A percentile compares a stretch with the other conserved stretches of the same genome.
These are phyloP conservation scores for Cassiopea xamachana DNA, from an alignment of 30 jellyfish, hydroid and myxozoan genomes.

Conservation along the genomic window DNA sequence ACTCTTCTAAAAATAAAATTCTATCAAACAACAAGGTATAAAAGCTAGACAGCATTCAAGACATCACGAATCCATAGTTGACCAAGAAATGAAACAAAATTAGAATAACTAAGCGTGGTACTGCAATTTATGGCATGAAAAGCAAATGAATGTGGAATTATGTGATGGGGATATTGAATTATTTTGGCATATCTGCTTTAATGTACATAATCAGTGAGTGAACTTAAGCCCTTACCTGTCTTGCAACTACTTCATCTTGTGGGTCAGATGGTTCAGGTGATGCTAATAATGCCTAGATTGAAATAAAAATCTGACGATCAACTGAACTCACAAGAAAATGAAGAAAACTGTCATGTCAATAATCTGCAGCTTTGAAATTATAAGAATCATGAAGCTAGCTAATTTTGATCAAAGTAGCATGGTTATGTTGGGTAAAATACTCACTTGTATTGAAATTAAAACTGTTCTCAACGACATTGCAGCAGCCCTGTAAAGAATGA, in stretches of 20 bases:
- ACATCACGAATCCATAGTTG: too few species aligned
- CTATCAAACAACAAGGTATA: too few species aligned
- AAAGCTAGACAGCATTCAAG: too few species aligned
- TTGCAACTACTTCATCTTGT: slow-evolving; percentile 99
- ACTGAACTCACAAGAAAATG: not conserved
- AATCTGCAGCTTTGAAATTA: not conserved
- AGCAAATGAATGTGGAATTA: too few species aligned
- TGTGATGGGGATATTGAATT: too few species aligned
- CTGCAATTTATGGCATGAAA: too few species aligned
- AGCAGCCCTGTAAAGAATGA: slow-evolving; percentile 87
- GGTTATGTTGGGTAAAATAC: not conserved
- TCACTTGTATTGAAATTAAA: slow-evolving; percentile 87
- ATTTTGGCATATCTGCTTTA: too few species aligned
- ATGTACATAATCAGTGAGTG: too few species aligned
- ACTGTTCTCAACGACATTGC: slow-evolving; percentile 97
- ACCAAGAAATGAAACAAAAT: too few species aligned
- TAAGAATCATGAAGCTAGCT: not conserved
- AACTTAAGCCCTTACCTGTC: slow-evolving; percentile 58
- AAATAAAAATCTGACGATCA: not conserved
- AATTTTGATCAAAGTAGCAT: not conserved
- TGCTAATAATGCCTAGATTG: slow-evolving; percentile 75
- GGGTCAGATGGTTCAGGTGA: slow-evolving; percentile 99
- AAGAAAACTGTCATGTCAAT: not conserved
- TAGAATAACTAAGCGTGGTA: too few species aligned
- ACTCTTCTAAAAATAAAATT: too few species aligned